Evolutionary conservation across 37 sponge, comb jelly and placozoan species (phyloP).

Genomic region (Mnemiopsis leidyi): DNA sequence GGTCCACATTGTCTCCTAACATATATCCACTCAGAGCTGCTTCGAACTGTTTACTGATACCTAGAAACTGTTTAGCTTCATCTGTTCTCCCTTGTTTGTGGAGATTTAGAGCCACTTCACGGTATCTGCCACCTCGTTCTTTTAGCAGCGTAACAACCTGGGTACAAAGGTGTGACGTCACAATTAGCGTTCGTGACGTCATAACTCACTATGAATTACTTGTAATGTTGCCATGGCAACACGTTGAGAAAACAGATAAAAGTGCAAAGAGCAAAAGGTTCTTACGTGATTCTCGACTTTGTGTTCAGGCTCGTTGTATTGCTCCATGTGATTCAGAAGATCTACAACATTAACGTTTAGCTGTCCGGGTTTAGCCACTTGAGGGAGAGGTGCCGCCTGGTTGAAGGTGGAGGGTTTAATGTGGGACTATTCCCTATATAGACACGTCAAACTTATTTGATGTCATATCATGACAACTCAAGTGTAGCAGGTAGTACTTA

Average conservation of each 20-base stretch:
- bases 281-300: constrained; percentile 1
- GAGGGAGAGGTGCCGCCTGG: neutral
- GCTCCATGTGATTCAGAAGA: neutral
- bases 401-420: no score
- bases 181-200: neutral
- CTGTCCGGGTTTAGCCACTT: neutral
- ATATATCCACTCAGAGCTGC: neutral
- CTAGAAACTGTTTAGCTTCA: constrained; percentile 29
- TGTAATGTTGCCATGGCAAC: neutral
- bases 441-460: no score
- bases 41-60: constrained; percentile 36
- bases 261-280: neutral
- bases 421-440: no score
- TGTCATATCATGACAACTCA: no score
- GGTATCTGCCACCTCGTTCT: neutral
- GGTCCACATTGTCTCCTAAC: constrained; percentile 28
- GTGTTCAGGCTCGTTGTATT: neutral
- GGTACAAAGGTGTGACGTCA: neutral
- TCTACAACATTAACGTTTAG: neutral
- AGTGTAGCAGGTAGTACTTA: no score
- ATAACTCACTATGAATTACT: no score
- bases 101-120: neutral
- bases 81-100: constrained; percentile 36
- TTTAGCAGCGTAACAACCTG: neutral
- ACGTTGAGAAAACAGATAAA: no score